Percentiles rank a stretch among this genome's conserved stretches.
These are phyloP conservation scores for Ophion slaviceki DNA, from an alignment of 2,888 invertebrate species.

Conservation along the genomic window DNA sequence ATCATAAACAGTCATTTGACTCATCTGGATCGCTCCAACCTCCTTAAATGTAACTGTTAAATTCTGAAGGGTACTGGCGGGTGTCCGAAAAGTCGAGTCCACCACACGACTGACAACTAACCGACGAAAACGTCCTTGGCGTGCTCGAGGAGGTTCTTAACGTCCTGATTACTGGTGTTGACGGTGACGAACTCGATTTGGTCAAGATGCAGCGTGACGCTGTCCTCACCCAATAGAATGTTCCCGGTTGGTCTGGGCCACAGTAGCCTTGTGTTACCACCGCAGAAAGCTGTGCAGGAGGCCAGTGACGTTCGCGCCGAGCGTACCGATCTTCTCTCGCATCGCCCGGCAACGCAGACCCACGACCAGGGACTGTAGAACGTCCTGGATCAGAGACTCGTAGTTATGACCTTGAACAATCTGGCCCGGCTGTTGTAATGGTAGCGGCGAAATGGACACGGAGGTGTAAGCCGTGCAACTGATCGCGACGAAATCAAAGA, in stretches of 20 bases:
- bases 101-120: conserved; percentile 62
- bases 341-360: conserved; percentile 88
- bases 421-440: not conserved
- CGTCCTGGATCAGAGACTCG: conserved; percentile 69
- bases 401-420: not conserved
- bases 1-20: too few species aligned
- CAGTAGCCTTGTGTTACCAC: conserved; percentile 87
- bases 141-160: conserved; percentile 78
- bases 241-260: conserved; percentile 93
- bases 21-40: too few species aligned
- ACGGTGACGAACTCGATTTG: conserved; percentile 83
- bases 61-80: not conserved
- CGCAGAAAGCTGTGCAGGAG: conserved; percentile 91
- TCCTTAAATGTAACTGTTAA: too few species aligned
- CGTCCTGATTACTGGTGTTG: conserved; percentile 77
- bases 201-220: conserved; percentile 86
- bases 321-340: conserved; percentile 87
- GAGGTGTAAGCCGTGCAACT: not conserved
- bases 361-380: conserved; percentile 89
- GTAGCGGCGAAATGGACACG: not conserved
- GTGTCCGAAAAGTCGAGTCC: not conserved
- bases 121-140: conserved; percentile 82
- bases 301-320: conserved; percentile 89
- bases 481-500: not conserved
- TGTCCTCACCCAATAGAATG: conserved; percentile 87